Conservation (phyloP, 2,113 vertebrate species). For the Anas platyrhynchos region DNA sequence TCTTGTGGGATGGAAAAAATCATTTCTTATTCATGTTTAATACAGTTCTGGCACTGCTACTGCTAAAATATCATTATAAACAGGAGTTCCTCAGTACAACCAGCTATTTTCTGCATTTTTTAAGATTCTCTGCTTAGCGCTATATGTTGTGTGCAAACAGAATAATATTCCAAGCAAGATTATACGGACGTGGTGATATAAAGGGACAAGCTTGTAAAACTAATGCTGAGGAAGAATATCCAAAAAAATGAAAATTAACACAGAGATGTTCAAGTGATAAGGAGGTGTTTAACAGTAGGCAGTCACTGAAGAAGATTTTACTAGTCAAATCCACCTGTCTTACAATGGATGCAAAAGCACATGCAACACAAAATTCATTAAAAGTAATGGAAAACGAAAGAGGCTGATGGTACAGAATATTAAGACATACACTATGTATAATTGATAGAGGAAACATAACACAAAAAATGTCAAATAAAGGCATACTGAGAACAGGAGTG, state of each 20-base stretch:
- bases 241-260: neutral
- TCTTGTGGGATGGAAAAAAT: neutral
- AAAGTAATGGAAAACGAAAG: neutral
- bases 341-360: neutral
- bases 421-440: neutral
- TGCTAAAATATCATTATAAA: neutral
- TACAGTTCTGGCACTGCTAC: neutral
- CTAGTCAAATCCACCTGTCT: neutral
- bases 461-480: neutral
- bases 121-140: neutral
- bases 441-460: neutral
- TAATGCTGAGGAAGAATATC: neutral
- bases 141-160: neutral
- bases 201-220: neutral
- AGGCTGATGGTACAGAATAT: neutral
- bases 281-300: neutral
- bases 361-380: neutral
- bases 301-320: neutral
- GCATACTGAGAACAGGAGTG: neutral
- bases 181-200: neutral
- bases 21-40: neutral
- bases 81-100: neutral
- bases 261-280: neutral
- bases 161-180: neutral
- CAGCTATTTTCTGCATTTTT: neutral